Conservation (phyloP, 2,888 invertebrate species). For the Ophioninae sp. region DNA sequence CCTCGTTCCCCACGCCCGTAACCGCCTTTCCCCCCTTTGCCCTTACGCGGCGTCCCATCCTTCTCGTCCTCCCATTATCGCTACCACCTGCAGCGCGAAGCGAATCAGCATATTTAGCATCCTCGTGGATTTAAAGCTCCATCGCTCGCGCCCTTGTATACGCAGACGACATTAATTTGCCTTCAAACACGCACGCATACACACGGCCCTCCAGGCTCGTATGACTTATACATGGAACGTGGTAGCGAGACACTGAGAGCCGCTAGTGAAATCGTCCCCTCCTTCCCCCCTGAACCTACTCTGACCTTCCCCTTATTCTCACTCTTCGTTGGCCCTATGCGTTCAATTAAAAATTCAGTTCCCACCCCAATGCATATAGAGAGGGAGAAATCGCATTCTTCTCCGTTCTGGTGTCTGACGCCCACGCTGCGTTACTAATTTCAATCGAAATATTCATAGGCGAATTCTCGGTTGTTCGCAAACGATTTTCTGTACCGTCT, state of each 20-base stretch:
- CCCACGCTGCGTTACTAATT: constrained; percentile 59
- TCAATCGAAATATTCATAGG: constrained; percentile 63
- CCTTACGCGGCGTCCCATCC: constrained; percentile 55
- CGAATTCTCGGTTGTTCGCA: constrained; percentile 22
- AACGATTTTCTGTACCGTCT: not conserved
- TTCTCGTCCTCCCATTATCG: constrained; percentile 59
- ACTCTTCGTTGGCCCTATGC: constrained; percentile 28
- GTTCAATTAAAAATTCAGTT: constrained; percentile 64
- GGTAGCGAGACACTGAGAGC: constrained; percentile 33
- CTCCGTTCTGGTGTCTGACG: constrained; percentile 38
- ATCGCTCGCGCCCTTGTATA: constrained; percentile 63
- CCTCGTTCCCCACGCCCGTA: not conserved
- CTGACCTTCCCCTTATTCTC: constrained; percentile 25
- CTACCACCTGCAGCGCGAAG: constrained; percentile 73
- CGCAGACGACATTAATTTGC: constrained; percentile 70
- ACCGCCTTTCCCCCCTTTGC: not conserved
- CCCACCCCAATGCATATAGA: constrained; percentile 28
- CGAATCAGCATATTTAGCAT: constrained; percentile 75
- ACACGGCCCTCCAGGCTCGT: constrained; percentile 14
- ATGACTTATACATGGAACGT: constrained; percentile 45
- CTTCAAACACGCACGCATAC: constrained; percentile 55
- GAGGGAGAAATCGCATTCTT: constrained; percentile 26
- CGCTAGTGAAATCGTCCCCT: constrained; percentile 19
- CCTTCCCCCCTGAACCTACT: constrained; percentile 19
- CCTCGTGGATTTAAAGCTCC: constrained; percentile 70